Base-by-base conservation (phyloP, 2,888 invertebrate species). In the Ophraella communa region DNA sequence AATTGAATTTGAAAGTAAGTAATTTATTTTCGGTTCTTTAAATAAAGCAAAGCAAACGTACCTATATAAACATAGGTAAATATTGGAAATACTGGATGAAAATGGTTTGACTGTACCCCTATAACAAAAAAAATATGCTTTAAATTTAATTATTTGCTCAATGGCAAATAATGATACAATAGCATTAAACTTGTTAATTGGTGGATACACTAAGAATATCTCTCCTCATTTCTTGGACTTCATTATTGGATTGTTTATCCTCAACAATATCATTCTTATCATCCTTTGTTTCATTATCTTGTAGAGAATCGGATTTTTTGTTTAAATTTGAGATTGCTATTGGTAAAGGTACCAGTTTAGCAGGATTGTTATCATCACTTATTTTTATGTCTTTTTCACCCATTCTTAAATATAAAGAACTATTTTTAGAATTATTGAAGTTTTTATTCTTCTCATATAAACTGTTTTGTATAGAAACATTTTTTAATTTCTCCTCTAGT, bases 151-250 rank as follows among this genome's bases (percentile, higher is more conserved):
- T n/a, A n/a, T n/a, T n/a, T n/a, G n/a, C n/a, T n/a, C n/a, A n/a
- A n/a, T n/a, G n/a, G n/a, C n/a, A n/a, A n/a, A n/a, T n/a, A 1
- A 30, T 30, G 11, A 30, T 11, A 1, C 1, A 10, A 4, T 27
- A n/a, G 27, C 10, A 10, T 27, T 27, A 8, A 1, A 1, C 10
- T 1, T 27, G 27, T 30, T 55, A 54, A 10, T 42, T 54, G 11
- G 54, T 51, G 45, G 55, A 51, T 21, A 64, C 20, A 49, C 55
- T 54, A 42, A 70, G 52, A 52, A 70, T 68, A 49, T 70, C 68
- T 56, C 68, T 66, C 52, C 68, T 70, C 49, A 68, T 55, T 11
- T 61, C 65, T 62, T 61, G 60, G 24, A 49, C 57, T 30, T 70
- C 65, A 23, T 61, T 59, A 24, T 18, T 53, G n/a, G 39, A 20